Evolutionary conservation across 1,140 invertebrate genomes (phyloP), one percentile per base, ranked within the genome.

Genomic region (Drosophila pseudoobscura): DNA sequence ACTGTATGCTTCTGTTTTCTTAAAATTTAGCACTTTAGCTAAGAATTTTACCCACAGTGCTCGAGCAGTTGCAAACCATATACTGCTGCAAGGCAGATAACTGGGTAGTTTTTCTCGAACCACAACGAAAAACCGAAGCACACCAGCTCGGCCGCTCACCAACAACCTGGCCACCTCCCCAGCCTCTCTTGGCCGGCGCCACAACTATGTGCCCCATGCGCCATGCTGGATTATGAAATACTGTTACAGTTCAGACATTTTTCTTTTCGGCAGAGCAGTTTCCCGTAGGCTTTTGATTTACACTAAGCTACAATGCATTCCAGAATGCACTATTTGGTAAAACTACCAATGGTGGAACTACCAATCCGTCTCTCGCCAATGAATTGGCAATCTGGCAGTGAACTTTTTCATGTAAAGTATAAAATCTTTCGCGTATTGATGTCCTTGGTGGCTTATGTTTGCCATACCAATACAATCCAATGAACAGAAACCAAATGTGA

Each of bases 181-280:
- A 17, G n/a, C 35, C 51, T 49, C 39, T 29, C n/a, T 17, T 15
- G 24, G 50, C 44, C 35, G 45, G 57, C 58, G 47, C 22, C 26
- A 53, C 54, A 60, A 66, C 72, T 49, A 29, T 31, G 46, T 64
- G 61, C n/a, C 31, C 35, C 57, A 51, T 51, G 26, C 47, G 46
- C 54, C 15, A 15, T 15, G 15, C 47, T 54, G 62, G 24, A 50
- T 75, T 75, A 72, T 52, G 72, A 75, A 75, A 75, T 52, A 55
- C 52, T 75, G 56, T 75, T 75, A 75, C 56, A 68, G 46, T 69
- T 61, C 11, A 55, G 56, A 61, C 31, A 59, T 58, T 54, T 61
- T 9, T 22, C 11, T 46, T 39, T 39, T 4, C 35, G 13, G 35
- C 35, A 35, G 9, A 9, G 31, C 17, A 24, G 13, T 49, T 47